Evolutionary conservation across 1,140 invertebrate species (phyloP).

Genomic region (Trissolcus basalis): DNA sequence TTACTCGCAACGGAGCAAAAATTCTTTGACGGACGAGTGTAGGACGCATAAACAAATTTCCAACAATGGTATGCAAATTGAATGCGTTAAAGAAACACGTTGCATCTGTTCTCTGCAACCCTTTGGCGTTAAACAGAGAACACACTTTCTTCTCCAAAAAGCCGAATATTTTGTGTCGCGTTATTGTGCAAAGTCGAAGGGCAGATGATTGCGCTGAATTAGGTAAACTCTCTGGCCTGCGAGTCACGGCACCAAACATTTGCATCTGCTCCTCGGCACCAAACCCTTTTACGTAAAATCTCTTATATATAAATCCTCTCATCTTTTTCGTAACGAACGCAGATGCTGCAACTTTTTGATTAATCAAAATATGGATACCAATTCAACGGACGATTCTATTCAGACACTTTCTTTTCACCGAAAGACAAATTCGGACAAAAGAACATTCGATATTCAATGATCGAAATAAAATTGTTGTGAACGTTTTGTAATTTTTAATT

Average conservation of each 20-base stretch:
- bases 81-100: slow-evolving; percentile 40
- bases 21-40: slow-evolving; percentile 29
- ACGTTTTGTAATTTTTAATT: too few species aligned
- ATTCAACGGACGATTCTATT: too few species aligned
- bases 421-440: too few species aligned
- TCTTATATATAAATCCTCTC: too few species aligned
- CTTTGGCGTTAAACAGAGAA: slow-evolving; percentile 38
- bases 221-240: slow-evolving; percentile 39
- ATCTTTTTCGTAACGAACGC: background rate
- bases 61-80: slow-evolving; percentile 51
- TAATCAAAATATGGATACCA: too few species aligned
- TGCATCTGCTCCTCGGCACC: slow-evolving; percentile 54
- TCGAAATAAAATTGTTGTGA: too few species aligned
- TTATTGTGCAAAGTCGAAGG: slow-evolving; percentile 42
- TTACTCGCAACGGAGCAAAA: background rate
- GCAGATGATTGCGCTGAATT: slow-evolving; percentile 59
- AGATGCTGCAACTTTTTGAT: slow-evolving; percentile 4
- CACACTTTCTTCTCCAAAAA: slow-evolving; percentile 49
- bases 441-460: too few species aligned
- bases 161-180: slow-evolving; percentile 37
- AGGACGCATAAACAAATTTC: slow-evolving; percentile 30
- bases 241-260: slow-evolving; percentile 43
- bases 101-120: slow-evolving; percentile 57
- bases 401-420: too few species aligned
- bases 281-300: slow-evolving; percentile 60